Evolutionary conservation across 2,113 vertebrate species (phyloP), one percentile per base, ranked within the genome.

Genomic region (Murina feae): DNA sequence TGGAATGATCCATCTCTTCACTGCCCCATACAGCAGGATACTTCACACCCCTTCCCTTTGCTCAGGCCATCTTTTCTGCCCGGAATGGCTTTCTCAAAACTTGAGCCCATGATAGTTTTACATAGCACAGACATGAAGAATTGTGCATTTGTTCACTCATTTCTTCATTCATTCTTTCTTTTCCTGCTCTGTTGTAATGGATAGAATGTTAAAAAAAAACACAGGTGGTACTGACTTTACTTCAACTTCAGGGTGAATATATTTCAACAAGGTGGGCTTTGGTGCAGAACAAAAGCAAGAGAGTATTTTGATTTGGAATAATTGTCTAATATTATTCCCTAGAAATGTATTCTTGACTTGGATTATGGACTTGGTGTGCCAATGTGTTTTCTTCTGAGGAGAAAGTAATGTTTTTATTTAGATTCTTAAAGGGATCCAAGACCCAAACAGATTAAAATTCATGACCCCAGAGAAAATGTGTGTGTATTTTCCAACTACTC

Each of bases 301-400:
- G 6, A 2, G 4, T 75, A 42, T 81, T 78, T 32, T 72, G 21
- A 35, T 30, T 76, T 71, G 13, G 17, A 82, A 6, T 58, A 87
- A 65, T 83, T 86, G 7, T 66, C 63, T 88, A 78, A n/a, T 74
- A 81, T 51, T 78, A 81, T 68, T 96, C 6, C 20, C 71, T 49
- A 88, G 71, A 84, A 42, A 90, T 32, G 6, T 8, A 6, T 55
- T 83, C 28, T 89, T 94, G 42, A 47, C 2, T 74, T 55, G 5
- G 3, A 4, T 53, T 23, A 37, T 53, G 3, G 23, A 71, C 44
- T 2, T 37, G 37, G 4, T 68, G 8, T 53, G 9, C 47, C 82
- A 82, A 0, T 79, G 16, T 44, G 3, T 93, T 91, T 91, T 17
- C n/a, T 44, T 60, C 44, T 80, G 21, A 10, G 21, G 21, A 78